phyloP scores from a whole-genome alignment of 2,888 invertebrate species.

The Ectobius pallidus region DNA sequence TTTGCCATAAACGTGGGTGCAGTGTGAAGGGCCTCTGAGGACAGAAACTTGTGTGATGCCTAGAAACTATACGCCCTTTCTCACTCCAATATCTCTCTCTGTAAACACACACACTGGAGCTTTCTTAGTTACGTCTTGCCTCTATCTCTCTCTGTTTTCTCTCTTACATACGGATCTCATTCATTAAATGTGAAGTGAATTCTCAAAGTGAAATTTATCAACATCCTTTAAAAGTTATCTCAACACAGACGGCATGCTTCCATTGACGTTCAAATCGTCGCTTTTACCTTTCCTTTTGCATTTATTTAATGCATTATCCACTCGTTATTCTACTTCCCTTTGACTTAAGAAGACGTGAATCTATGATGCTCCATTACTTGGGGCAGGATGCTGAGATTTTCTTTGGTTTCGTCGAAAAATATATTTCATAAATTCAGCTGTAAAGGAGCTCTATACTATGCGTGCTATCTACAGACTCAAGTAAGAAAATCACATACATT shows the following conservation, averaged over 20 bases:
- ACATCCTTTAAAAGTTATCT: conserved; percentile 25
- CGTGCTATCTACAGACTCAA: too few species aligned
- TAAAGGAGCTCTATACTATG: too few species aligned
- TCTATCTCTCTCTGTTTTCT: too few species aligned
- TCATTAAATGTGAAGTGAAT: conserved; percentile 24
- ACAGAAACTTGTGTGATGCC: conserved; percentile 20
- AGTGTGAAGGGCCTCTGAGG: conserved; percentile 22
- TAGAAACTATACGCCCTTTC: neutral
- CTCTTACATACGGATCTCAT: conserved; percentile 16
- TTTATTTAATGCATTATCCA: conserved; percentile 22
- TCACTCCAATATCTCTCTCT: conserved; percentile 1
- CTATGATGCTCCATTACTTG: neutral
- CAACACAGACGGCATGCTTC: neutral
- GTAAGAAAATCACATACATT: too few species aligned
- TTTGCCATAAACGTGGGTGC: conserved; percentile 33
- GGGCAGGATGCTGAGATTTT: neutral
- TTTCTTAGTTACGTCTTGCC: conserved; percentile 2
- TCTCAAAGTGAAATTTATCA: conserved; percentile 22
- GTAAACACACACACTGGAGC: conserved; percentile 7
- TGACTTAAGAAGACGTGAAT: neutral
- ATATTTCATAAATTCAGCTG: too few species aligned
- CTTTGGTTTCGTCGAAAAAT: too few species aligned
- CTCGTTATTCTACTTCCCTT: conserved; percentile 11
- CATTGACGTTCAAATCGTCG: conserved; percentile 8
- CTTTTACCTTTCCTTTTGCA: conserved; percentile 14